Evolutionary conservation across 2,888 invertebrate species (phyloP).

Genomic region (Galeruca laticollis): DNA sequence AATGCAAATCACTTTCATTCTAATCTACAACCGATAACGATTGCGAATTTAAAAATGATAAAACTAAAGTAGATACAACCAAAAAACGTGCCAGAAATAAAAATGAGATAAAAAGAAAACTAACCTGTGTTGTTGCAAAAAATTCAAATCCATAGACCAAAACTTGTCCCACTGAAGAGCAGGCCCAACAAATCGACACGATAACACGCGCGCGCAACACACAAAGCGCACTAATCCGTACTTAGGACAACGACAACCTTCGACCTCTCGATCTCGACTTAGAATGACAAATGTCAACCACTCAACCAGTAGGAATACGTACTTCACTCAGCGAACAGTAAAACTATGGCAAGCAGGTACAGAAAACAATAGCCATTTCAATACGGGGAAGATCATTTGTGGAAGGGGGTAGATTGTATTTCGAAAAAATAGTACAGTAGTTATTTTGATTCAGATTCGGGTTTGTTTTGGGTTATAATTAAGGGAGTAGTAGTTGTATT

Average conservation of each 20-base stretch:
- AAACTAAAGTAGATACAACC: slow-evolving; percentile 24
- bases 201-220: slow-evolving; percentile 33
- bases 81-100: slow-evolving; percentile 24
- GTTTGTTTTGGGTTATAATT: too few relatives aligned
- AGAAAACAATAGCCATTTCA: too few relatives aligned
- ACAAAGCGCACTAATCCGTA: slow-evolving; percentile 35
- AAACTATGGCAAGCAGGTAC: too few relatives aligned
- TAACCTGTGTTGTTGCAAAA: slow-evolving; percentile 59
- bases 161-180: slow-evolving; percentile 38
- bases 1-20: too few relatives aligned
- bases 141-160: slow-evolving; percentile 57
- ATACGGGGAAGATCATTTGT: too few relatives aligned
- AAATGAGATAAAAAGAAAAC: slow-evolving; percentile 47
- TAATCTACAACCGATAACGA: slow-evolving; percentile 31
- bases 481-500: too few relatives aligned
- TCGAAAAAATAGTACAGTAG: too few relatives aligned
- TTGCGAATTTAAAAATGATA: slow-evolving; percentile 36
- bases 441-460: too few relatives aligned
- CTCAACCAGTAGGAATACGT: too few relatives aligned
- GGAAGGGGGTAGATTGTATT: too few relatives aligned
- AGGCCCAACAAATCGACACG: slow-evolving; percentile 24
- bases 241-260: slow-evolving; percentile 38
- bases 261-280: slow-evolving; percentile 48
- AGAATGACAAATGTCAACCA: slow-evolving; percentile 53
- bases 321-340: too few relatives aligned